phyloP scores from a whole-genome alignment of 1,140 invertebrate species.

The Agraylea sexmaculata region DNA sequence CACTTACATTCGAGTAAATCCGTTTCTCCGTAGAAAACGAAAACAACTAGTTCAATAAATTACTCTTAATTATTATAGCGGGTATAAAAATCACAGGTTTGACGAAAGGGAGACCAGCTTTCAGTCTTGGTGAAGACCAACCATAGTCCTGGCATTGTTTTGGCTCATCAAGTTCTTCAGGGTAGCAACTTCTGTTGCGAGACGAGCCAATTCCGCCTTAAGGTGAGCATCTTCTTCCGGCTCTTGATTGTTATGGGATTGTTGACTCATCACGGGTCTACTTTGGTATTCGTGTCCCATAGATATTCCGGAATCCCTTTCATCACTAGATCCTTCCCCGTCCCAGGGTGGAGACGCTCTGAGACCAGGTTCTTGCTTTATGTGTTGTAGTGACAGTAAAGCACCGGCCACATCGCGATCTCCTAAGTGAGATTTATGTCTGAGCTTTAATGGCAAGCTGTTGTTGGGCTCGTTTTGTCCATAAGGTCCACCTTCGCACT shows the following conservation, averaged over 20 bases:
- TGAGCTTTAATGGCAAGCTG: slow-evolving; percentile 70
- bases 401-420: slow-evolving; percentile 77
- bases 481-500: slow-evolving; percentile 35
- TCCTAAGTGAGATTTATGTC: slow-evolving; percentile 83
- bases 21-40: no score
- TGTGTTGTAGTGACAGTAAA: slow-evolving; percentile 64
- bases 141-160: slow-evolving; percentile 31
- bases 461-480: slow-evolving; percentile 34
- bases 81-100: slow-evolving; percentile 1
- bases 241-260: slow-evolving; percentile 24
- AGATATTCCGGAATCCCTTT: slow-evolving; percentile 78
- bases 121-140: slow-evolving; percentile 9
- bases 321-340: slow-evolving; percentile 73
- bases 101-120: neutral
- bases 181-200: slow-evolving; percentile 86
- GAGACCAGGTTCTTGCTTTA: slow-evolving; percentile 67
- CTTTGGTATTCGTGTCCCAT: slow-evolving; percentile 47
- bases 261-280: slow-evolving; percentile 24
- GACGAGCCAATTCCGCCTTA: slow-evolving; percentile 70
- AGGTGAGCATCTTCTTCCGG: slow-evolving; percentile 59
- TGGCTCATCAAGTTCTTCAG: slow-evolving; percentile 63
- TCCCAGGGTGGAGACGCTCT: slow-evolving; percentile 71
- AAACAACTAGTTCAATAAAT: no score
- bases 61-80: neutral
- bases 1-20: no score